phyloP scores from a whole-genome alignment of 1,140 invertebrate genomes.

The Zaprionus taronus region DNA sequence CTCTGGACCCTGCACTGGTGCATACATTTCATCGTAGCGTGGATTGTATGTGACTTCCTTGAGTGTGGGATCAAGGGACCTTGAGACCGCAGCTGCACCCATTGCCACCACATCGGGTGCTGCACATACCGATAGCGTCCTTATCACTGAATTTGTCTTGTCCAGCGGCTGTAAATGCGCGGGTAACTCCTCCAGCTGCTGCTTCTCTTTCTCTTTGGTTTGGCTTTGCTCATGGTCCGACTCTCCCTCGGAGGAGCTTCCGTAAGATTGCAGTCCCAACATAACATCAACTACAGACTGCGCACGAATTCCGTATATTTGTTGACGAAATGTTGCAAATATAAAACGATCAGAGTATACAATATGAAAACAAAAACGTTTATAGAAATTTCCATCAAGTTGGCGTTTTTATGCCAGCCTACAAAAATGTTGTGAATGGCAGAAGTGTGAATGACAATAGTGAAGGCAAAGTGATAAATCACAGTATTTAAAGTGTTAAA shows the following conservation, averaged over 20 bases:
- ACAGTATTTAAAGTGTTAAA: not conserved
- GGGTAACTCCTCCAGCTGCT: slow-evolving; percentile 58
- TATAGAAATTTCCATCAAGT: slow-evolving; percentile 75
- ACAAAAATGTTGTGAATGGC: slow-evolving; percentile 22
- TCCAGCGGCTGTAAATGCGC: slow-evolving; percentile 85
- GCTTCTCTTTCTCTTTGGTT: slow-evolving; percentile 9
- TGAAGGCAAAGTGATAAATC: not conserved
- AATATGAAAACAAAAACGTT: slow-evolving; percentile 74
- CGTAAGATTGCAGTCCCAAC: slow-evolving; percentile 75
- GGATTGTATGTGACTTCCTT: slow-evolving; percentile 96
- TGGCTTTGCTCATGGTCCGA: slow-evolving; percentile 63
- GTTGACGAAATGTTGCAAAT: slow-evolving; percentile 73
- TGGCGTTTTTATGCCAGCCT: slow-evolving; percentile 34
- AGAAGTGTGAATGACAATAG: slow-evolving; percentile 16
- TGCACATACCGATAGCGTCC: slow-evolving; percentile 89
- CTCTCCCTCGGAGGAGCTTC: slow-evolving; percentile 72
- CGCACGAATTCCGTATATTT: slow-evolving; percentile 67
- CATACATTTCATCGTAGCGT: slow-evolving; percentile 97
- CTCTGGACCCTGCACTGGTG: slow-evolving; percentile 95
- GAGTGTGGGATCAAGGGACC: slow-evolving; percentile 89
- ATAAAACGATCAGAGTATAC: slow-evolving; percentile 62
- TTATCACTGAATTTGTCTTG: slow-evolving; percentile 84
- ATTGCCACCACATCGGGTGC: slow-evolving; percentile 92
- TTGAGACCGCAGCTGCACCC: slow-evolving; percentile 86
- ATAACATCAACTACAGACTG: slow-evolving; percentile 52